phyloP scores from a whole-genome alignment of 2,888 invertebrate species.

The Mythimna loreyi region DNA sequence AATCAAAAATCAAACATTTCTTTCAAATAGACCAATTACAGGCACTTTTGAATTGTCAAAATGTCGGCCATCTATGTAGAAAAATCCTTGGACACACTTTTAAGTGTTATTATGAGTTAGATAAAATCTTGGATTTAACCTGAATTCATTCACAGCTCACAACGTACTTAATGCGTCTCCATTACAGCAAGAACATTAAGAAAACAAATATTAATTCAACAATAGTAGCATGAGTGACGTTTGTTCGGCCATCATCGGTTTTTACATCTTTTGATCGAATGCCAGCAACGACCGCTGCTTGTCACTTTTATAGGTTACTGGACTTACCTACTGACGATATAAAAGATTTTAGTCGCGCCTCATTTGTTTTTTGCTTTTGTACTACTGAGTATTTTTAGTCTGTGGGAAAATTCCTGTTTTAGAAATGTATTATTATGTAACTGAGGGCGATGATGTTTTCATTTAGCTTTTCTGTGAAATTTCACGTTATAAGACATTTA shows the following conservation, averaged over 20 bases:
- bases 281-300: constrained; percentile 73
- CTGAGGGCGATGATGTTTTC: too few relatives aligned
- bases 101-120: too few relatives aligned
- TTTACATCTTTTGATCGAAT: constrained; percentile 81
- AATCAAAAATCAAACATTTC: too few relatives aligned
- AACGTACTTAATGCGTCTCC: constrained; percentile 31
- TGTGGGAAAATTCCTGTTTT: not conserved
- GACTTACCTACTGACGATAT: constrained; percentile 66
- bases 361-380: constrained; percentile 35
- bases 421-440: not conserved
- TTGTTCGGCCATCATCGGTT: constrained; percentile 74
- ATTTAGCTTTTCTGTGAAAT: not conserved
- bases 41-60: too few relatives aligned
- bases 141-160: not conserved
- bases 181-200: constrained; percentile 53
- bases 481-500: not conserved
- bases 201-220: constrained; percentile 62
- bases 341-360: constrained; percentile 48
- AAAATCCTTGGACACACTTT: too few relatives aligned
- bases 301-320: constrained; percentile 71
- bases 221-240: constrained; percentile 71
- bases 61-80: too few relatives aligned
- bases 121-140: too few relatives aligned
- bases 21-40: too few relatives aligned
- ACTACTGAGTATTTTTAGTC: constrained; percentile 16